These are phyloP conservation scores for Mormyrops attenuatus DNA, from an alignment of 2,797 vertebrate genomes.

Conservation along the genomic window DNA sequence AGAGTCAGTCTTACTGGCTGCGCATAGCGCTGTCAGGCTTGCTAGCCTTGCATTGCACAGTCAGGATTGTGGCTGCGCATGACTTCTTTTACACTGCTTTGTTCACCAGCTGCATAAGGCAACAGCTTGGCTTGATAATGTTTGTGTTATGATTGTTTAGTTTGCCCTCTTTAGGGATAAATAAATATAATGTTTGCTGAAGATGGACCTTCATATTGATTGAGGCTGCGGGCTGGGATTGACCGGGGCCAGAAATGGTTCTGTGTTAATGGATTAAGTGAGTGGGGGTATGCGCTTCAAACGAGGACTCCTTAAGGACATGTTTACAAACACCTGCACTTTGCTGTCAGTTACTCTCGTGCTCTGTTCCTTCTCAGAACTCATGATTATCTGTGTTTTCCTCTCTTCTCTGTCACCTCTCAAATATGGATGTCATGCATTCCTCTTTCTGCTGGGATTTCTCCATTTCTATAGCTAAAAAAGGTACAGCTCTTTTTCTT, in stretches of 20 bases:
- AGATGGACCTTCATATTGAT: conserved; percentile 4
- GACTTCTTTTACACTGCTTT: not conserved
- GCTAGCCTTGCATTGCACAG: not conserved
- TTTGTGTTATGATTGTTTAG: conserved; percentile 6
- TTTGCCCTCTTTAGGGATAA: conserved; percentile 13
- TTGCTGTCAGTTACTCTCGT: not conserved
- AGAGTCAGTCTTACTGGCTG: not conserved
- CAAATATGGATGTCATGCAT: conserved; percentile 52
- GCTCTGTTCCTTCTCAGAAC: conserved; percentile 4
- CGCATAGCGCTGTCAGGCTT: not conserved
- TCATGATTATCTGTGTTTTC: conserved; percentile 20
- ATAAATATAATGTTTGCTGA: not conserved
- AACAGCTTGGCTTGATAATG: not conserved
- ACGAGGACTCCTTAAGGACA: not conserved
- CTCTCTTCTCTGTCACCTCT: conserved; percentile 35
- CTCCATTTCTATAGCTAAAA: conserved; percentile 82
- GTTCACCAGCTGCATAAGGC: not conserved
- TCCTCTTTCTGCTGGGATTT: conserved; percentile 52
- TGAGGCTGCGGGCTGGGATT: not conserved
- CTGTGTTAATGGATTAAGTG: conserved; percentile 6
- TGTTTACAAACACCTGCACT: conserved; percentile 2
- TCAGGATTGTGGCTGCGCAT: not conserved
- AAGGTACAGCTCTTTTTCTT: conserved; percentile 85
- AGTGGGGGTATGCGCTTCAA: not conserved
- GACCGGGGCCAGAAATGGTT: not conserved